Evolutionary conservation across 1,140 invertebrate species (phyloP).

Genomic region (Thaumatotibia leucotreta): DNA sequence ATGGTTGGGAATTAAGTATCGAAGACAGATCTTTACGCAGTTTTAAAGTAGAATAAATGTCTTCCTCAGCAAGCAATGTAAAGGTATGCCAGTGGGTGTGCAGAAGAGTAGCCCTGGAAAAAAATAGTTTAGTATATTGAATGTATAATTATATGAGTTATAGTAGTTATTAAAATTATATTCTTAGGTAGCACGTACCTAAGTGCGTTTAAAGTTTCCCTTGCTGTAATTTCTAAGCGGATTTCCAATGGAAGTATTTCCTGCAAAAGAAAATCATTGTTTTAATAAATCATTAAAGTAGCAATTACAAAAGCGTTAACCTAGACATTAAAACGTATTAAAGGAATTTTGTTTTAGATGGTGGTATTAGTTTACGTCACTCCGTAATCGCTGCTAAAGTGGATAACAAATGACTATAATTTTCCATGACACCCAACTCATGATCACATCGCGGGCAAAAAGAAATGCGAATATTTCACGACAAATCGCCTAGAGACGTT

Average conservation of each 20-base stretch:
- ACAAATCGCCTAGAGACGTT: conserved; percentile 19
- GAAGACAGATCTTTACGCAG: conserved; percentile 76
- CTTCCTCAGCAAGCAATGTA: conserved; percentile 77
- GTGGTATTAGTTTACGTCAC: conserved; percentile 55
- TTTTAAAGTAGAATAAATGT: conserved; percentile 74
- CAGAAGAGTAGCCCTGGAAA: conserved; percentile 65
- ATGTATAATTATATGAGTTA: too few species aligned
- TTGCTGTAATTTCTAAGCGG: conserved; percentile 69
- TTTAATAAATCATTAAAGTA: background rate
- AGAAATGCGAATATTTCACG: conserved; percentile 19
- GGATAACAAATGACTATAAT: conserved; percentile 60
- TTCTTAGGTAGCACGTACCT: too few species aligned
- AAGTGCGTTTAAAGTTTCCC: conserved; percentile 71
- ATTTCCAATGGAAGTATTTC: conserved; percentile 73
- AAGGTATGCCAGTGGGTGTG: conserved; percentile 82
- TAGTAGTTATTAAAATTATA: too few species aligned
- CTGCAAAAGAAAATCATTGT: conserved; percentile 42
- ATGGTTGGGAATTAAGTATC: conserved; percentile 74
- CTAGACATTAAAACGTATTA: background rate
- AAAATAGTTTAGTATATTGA: conserved; percentile 17
- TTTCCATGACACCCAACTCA: conserved; percentile 37
- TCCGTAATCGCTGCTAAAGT: conserved; percentile 55
- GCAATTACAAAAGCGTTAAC: background rate
- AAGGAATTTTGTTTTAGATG: conserved; percentile 26
- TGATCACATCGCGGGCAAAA: conserved; percentile 29